These are phyloP conservation scores for Lasius platythorax DNA, from an alignment of 2,888 invertebrate genomes.

Conservation along the genomic window DNA sequence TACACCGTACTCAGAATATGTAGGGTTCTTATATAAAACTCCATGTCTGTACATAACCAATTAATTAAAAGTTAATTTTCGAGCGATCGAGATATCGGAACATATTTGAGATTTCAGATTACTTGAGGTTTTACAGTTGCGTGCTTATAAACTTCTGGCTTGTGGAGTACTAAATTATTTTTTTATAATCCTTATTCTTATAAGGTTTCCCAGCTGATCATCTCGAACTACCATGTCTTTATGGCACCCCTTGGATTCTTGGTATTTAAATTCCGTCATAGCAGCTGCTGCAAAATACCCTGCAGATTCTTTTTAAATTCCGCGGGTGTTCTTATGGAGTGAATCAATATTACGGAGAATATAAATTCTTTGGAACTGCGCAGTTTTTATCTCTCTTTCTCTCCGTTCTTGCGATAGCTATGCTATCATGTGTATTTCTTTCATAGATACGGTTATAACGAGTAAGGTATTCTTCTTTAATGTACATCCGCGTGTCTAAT, in stretches of 20 bases:
- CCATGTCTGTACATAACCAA: not conserved
- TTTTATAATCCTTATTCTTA: conserved; percentile 15
- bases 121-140: conserved; percentile 4
- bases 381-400: not conserved
- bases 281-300: conserved; percentile 32
- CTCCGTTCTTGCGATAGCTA: not conserved
- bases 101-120: conserved; percentile 1
- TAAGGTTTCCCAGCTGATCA: conserved; percentile 19
- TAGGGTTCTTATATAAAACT: not conserved
- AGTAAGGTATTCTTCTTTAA: conserved; percentile 4
- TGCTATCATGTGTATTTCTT: not conserved
- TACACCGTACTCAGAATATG: not conserved
- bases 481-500: not conserved
- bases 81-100: not conserved
- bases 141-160: not conserved
- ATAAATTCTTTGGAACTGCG: conserved; percentile 29
- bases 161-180: not conserved
- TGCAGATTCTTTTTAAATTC: conserved; percentile 41
- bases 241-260: conserved; percentile 30
- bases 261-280: conserved; percentile 63
- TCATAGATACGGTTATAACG: not conserved
- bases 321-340: conserved; percentile 10
- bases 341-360: conserved; percentile 41
- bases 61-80: conserved; percentile 29
- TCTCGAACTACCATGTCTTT: not conserved